Conservation (phyloP, 2,888 invertebrate species). For the Frankliniella intonsa region DNA sequence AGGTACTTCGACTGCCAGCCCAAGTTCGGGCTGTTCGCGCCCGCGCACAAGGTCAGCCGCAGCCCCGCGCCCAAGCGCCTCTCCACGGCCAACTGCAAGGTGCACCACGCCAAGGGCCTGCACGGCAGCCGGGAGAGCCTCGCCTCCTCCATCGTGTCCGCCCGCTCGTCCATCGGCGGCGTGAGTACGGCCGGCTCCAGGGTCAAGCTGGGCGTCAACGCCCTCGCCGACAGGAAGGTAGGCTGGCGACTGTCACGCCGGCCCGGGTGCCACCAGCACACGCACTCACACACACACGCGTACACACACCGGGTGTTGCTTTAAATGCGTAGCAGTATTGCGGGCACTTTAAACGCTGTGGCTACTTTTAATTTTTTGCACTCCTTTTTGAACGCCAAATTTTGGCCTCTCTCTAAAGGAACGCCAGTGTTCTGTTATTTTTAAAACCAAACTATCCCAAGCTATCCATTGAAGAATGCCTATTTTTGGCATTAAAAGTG, state of each 20-base stretch:
- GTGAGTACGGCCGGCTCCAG: conserved; percentile 54
- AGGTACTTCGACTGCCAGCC: conserved; percentile 93
- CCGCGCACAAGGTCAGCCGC: conserved; percentile 80
- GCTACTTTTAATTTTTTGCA: no score
- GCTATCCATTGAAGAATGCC: no score
- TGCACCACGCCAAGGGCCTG: conserved; percentile 48
- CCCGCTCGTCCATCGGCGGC: conserved; percentile 54
- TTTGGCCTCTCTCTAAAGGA: no score
- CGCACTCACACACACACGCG: background rate
- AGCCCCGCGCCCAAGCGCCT: conserved; percentile 69
- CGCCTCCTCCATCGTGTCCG: conserved; percentile 54
- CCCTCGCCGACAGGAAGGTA: conserved; percentile 52
- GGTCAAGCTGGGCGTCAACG: conserved; percentile 69
- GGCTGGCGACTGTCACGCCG: conserved; percentile 49
- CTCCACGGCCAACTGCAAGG: conserved; percentile 58
- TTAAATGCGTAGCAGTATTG: no score
- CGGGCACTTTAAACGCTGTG: no score
- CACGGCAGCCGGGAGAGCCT: conserved; percentile 52
- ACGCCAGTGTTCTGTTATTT: no score
- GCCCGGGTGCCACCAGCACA: conserved; percentile 35
- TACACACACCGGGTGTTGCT: no score
- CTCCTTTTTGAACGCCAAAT: no score
- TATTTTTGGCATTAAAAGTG: no score
- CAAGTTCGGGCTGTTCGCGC: conserved; percentile 90
- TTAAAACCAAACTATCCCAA: no score